Evolutionary conservation across 2,888 invertebrate genomes (phyloP).

Genomic region (Xestoiulus laeticollis): DNA sequence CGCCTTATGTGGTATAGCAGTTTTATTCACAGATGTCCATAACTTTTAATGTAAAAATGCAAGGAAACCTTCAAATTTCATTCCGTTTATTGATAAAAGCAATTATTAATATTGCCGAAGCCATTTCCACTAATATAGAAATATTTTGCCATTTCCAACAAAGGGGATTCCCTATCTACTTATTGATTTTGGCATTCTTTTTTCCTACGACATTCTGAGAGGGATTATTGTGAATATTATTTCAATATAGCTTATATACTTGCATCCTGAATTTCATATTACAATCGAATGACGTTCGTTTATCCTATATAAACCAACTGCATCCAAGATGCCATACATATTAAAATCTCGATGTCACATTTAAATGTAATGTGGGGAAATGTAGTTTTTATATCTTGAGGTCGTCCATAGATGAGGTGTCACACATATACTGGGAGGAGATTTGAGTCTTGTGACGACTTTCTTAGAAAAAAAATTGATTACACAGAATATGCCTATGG

Average conservation of each 20-base stretch:
- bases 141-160: neutral
- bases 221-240: constrained; percentile 5
- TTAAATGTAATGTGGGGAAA: neutral
- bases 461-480: too few relatives aligned
- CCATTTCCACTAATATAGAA: constrained; percentile 19
- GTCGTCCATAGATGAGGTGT: neutral
- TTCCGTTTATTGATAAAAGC: constrained; percentile 23
- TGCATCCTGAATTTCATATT: neutral
- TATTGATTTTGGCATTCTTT: constrained; percentile 10
- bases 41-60: constrained; percentile 34
- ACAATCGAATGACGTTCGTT: neutral
- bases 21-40: neutral
- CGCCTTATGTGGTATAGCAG: neutral
- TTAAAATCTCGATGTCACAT: neutral
- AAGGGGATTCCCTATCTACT: neutral
- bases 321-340: neutral
- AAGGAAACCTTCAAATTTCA: constrained; percentile 21
- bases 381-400: neutral
- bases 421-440: too few relatives aligned
- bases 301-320: neutral
- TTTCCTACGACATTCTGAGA: neutral
- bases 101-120: constrained; percentile 24
- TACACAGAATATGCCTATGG: too few relatives aligned
- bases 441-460: too few relatives aligned
- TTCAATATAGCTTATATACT: neutral